Evolutionary conservation across 2,888 invertebrate genomes (phyloP).

Genomic region (Tenthredo mesomela): DNA sequence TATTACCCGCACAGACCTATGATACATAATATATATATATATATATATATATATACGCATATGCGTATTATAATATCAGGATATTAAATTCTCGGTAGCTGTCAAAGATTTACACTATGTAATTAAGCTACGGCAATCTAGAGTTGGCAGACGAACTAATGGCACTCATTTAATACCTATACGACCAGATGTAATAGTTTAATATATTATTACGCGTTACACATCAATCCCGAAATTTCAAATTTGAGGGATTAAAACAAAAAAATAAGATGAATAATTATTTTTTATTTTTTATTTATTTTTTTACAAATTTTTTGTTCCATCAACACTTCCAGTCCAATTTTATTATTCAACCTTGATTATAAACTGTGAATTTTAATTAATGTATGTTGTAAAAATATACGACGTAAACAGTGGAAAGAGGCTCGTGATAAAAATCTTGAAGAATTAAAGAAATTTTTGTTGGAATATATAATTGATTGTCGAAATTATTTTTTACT

Average conservation of each 20-base stretch:
- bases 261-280: no score
- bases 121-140: constrained; percentile 26
- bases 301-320: no score
- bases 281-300: no score
- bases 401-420: not conserved
- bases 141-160: constrained; percentile 37
- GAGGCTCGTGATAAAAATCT: not conserved
- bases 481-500: not conserved
- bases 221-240: no score
- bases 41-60: not conserved
- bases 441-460: not conserved
- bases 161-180: not conserved
- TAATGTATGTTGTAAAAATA: not conserved
- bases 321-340: no score
- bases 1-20: not conserved
- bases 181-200: not conserved
- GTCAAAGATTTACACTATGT: constrained; percentile 42
- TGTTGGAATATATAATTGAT: not conserved
- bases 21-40: not conserved
- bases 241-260: no score
- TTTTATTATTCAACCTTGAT: not conserved
- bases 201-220: not conserved
- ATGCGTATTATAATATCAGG: not conserved
- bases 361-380: not conserved
- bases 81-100: constrained; percentile 41